Evolutionary conservation across 2,797 vertebrate species (phyloP), one percentile per base, ranked within the genome.

Genomic region (Prunella strophiata): DNA sequence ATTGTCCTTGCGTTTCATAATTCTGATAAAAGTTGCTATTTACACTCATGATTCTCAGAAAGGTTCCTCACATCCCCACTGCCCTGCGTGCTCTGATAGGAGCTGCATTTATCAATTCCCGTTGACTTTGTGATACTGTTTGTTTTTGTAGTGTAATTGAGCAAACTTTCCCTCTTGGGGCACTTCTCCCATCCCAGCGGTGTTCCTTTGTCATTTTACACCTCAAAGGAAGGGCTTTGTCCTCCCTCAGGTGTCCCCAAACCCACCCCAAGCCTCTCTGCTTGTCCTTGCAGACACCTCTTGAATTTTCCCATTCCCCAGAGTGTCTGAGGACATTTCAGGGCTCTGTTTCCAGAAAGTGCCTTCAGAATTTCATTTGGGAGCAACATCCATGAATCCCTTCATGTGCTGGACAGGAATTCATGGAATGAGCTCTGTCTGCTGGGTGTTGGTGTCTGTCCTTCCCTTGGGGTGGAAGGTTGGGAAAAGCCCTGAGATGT

Each of bases 91-190:
- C 92, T 88, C 96, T 87, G 95, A 94, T 89, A 95, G 48, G 34
- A 89, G 97, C 97, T 71, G 36, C 92, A 94, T 97, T 97, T 96
- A 89, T 97, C 98, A 95, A 97, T 98, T 97, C 93, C 96, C 98
- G 89, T 98, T 99, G 98, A 98, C 98, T 98, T 98, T 98, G 98
- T 21, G 97, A 98, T 97, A 97, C 86, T 97, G 25, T 97, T 98
- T 95, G 91, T 95, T 97, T 94, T 93, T 40, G 51, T 82, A 16
- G 93, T 40, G 96, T 96, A 97, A 96, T 91, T 98, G 98, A 98
- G 96, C 97, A 98, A 98, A 96, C 96, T 95, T 92, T 90, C 95
- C 94, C 96, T 85, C 89, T 94, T 65, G 63, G 84, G 97, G 97
- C 72, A 62, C 87, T 84, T 97, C 97, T 97, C 95, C 67, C 30